Evolutionary conservation across 2,797 vertebrate genomes (phyloP), one percentile per base, ranked within the genome.

Genomic region (Neosilurus mollespiculum): DNA sequence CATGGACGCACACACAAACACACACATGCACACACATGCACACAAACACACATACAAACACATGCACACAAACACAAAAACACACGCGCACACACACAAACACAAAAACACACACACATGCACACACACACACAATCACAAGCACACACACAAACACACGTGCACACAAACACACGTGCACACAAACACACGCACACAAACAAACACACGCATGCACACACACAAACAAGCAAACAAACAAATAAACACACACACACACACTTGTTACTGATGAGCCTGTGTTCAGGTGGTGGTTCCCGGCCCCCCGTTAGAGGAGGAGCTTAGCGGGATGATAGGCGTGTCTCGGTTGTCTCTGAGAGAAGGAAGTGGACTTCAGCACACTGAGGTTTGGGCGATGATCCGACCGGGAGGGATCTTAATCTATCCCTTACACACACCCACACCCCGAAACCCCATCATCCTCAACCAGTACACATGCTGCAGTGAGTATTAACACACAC

Each of bases 211-310:
- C n/a, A 53, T 34, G n/a, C 30, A 30, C 30, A 69, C 51, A 70
- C 61, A 30, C 64, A 43, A 15, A 58, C 14, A 80, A 30, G 30
- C 30, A 30, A 30, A 30, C 30, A 30, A 30, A 30, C 15, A 78
- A 30, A 30, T 30, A 30, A 30, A 30, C 61, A 15, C n/a, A 37
- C 12, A 81, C 5, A 84, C 66, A 15, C 4, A 24, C 10, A 11
- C 61, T 43, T 18, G 15, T 65, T 64, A 65, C 77, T 73, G 18
- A 58, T 69, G 66, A 53, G 3, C 16, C 8, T 1, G 65, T 56
- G 34, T 72, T 56, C 70, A 95, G 94, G 92, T 93, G 83, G 91
- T 95, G 62, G 89, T 95, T 0, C 93, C 93, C 0, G 83, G 85
- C 6, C 87, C 88, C 0, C 86, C 93, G 30, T 80, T 87, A 1